Evolutionary conservation across 1,140 invertebrate genomes (phyloP), one percentile per base, ranked within the genome.

Genomic region (Eupristina koningsbergeri): DNA sequence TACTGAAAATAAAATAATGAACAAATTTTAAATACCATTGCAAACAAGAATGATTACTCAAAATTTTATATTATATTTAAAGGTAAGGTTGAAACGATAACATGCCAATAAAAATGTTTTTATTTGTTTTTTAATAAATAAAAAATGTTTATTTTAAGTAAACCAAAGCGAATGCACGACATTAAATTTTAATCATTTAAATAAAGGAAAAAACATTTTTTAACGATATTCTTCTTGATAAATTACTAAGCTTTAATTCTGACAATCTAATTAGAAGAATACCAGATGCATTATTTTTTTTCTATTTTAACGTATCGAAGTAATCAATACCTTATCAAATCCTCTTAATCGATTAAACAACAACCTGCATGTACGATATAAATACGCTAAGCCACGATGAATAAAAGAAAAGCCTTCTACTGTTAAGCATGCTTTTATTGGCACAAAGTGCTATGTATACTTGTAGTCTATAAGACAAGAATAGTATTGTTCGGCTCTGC

Each of bases 381-480:
- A 84, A 22, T 50, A 83, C 61, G 84, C 64, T 78, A 77, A 76
- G 71, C 64, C 80, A 87, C 77, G 71, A 86, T 63, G 83, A 73
- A 78, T 84, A 86, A 80, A 84, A 75, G 39, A 71, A 69, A 84
- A 80, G 71, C 45, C 50, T 80, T 76, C 78, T 84, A 80, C 78
- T 45, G 41, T 77, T 50, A 77, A 81, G 73, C 84, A 85, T 85
- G 79, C 84, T 71, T 71, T 81, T 84, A 85, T 88, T 86, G 87
- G 88, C 89, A 90, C 89, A 88, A 41, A 71, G 89, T 88, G 89
- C 89, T 89, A 89, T 84, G 67, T 74, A 45, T 77, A 69, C n/a
- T 81, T 61, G 36, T 34, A 73, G 15, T 34, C 58, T 45, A 31
- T 64, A 41, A 71, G 61, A 22, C 74, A 81, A 85, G 58, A 84